A percentile compares a stretch with the other conserved stretches of the same genome.
These are phyloP conservation scores for Thamnaconus septentrionalis DNA, from an alignment of 2,113 vertebrate species.

Conservation along the genomic window DNA sequence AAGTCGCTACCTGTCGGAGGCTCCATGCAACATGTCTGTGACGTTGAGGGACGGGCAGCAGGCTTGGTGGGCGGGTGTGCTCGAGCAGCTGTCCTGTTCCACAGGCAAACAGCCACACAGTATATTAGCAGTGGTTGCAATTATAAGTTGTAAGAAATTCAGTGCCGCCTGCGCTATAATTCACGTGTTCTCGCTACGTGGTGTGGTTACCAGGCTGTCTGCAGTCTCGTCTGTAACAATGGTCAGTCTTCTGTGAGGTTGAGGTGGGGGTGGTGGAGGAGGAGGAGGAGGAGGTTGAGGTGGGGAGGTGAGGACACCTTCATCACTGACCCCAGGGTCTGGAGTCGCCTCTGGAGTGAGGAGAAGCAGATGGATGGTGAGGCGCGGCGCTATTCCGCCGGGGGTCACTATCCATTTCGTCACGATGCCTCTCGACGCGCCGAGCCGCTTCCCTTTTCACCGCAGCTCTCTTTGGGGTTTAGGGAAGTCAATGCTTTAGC, in stretches of 20 bases:
- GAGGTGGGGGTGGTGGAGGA: too few relatives aligned
- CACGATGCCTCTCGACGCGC: too few relatives aligned
- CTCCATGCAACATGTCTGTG: slow-evolving; percentile 74
- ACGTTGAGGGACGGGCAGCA: slow-evolving; percentile 77
- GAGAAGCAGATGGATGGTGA: not conserved
- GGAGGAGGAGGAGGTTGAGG: not conserved
- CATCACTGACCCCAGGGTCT: too few relatives aligned
- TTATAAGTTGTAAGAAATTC: not conserved
- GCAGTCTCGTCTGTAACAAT: slow-evolving; percentile 45
- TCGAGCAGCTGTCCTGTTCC: slow-evolving; percentile 73
- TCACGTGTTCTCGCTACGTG: slow-evolving; percentile 3
- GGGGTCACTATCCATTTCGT: slow-evolving; percentile 30
- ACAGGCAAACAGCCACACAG: slow-evolving; percentile 40
- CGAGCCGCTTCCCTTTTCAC: not conserved
- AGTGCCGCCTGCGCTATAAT: not conserved
- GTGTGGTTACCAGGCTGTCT: slow-evolving; percentile 37
- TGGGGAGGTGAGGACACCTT: too few relatives aligned
- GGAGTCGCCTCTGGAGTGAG: too few relatives aligned
- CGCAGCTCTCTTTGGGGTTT: not conserved
- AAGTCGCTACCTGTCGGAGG: slow-evolving; percentile 69
- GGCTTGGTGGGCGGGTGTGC: slow-evolving; percentile 72
- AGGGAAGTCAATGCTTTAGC: not conserved
- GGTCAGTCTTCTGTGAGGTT: slow-evolving; percentile 29
- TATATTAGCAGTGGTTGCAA: slow-evolving; percentile 47
- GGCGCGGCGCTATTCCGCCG: slow-evolving; percentile 17